These are phyloP conservation scores for Microtus montanus DNA, from an alignment of 2,113 vertebrate genomes.

Conservation along the genomic window DNA sequence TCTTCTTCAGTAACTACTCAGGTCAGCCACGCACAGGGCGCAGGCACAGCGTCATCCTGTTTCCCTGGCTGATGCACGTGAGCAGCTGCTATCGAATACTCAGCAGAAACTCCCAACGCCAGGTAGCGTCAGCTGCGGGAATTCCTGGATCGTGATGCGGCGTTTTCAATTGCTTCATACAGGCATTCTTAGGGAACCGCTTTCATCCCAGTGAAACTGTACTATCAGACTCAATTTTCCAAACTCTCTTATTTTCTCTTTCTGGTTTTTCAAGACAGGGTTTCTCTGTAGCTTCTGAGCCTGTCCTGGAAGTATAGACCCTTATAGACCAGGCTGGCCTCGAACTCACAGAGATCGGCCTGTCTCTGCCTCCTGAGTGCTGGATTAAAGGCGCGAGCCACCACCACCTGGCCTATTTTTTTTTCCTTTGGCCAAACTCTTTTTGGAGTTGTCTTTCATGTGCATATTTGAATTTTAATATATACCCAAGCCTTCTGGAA, in stretches of 20 bases:
- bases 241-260: not conserved
- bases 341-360: too few relatives aligned
- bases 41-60: not conserved
- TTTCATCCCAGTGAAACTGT: not conserved
- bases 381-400: too few relatives aligned
- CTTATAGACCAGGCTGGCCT: too few relatives aligned
- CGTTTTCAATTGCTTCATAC: not conserved
- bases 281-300: too few relatives aligned
- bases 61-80: not conserved
- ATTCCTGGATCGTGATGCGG: not conserved
- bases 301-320: too few relatives aligned
- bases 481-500: not conserved
- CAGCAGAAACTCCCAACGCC: not conserved
- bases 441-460: not conserved
- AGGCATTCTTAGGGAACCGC: not conserved
- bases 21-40: not conserved
- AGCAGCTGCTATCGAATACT: not conserved
- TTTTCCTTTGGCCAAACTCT: not conserved
- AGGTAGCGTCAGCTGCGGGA: not conserved
- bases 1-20: not conserved
- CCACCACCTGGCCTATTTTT: too few relatives aligned
- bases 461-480: not conserved
- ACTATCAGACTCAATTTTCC: not conserved
- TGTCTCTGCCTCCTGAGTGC: too few relatives aligned
- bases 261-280: too few relatives aligned